Evolutionary conservation across 2,797 vertebrate species (phyloP), one percentile per base, ranked within the genome.

Genomic region (Anniella stebbinsi): DNA sequence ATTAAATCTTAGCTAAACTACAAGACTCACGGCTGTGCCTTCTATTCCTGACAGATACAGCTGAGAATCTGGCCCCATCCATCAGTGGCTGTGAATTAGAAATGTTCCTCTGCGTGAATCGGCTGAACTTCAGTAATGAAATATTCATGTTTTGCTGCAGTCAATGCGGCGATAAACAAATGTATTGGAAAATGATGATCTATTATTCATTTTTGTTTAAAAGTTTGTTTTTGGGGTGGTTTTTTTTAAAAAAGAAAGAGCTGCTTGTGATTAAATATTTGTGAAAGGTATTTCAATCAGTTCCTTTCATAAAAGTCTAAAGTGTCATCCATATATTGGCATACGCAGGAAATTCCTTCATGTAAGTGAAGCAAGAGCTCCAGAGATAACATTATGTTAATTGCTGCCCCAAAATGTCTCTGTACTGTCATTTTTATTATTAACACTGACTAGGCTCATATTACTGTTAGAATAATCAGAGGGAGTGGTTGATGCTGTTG

Each of bases 391-490:
- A 6, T 93, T 92, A 86, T 95, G 93, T 93, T 96, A 96, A 97
- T 94, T 95, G 92, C 88, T 94, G 81, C 51, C 86, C 94, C 84
- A 77, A 92, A 92, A 94, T 93, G 83, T 88, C 93, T 94, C 89
- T 87, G 93, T 93, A 84, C 89, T 95, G 89, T 96, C 91, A 86
- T 93, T 92, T 91, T 93, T 90, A 91, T 96, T 96, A 95, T 96
- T 95, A 93, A 92, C 80, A 90, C 91, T 94, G 90, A 94, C 92
- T 94, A 91, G n/a, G 92, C 88, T 95, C 0, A 0, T 82, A 93
- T 89, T 87, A 75, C 89, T 92, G 3, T 77, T 95, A 90, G 91
- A 95, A 94, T 94, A 41, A 88, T n/a, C 75, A 38, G 78, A 89
- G 87, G 92, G 78, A 48, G 60, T 60, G 51, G 8, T n/a, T 21